phyloP scores from a whole-genome alignment of 92 coral and sea anemone species.

The Siderastrea siderea region DNA sequence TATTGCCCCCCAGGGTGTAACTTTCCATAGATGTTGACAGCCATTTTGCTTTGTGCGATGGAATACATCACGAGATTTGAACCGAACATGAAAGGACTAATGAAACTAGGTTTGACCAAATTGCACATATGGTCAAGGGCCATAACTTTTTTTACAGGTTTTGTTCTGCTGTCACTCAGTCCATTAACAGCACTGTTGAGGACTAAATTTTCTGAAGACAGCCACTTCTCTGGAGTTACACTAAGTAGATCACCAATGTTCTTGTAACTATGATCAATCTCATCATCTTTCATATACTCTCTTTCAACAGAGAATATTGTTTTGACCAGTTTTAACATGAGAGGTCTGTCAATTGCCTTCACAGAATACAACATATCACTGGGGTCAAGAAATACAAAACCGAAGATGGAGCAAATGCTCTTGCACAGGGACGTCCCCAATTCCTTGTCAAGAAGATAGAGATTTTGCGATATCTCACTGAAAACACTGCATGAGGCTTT shows the following conservation, averaged over 20 bases:
- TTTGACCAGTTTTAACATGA: neutral
- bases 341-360: neutral
- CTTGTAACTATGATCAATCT: constrained; percentile 7
- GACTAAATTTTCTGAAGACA: neutral
- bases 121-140: constrained; percentile 39
- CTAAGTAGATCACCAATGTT: neutral
- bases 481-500: too few species aligned
- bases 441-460: too few species aligned
- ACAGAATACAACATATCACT: neutral
- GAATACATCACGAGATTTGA: constrained; percentile 52
- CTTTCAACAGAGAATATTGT: constrained; percentile 18
- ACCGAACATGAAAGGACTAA: constrained; percentile 47
- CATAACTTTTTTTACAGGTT: constrained; percentile 26
- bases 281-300: constrained; percentile 9
- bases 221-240: constrained; percentile 23
- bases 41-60: constrained; percentile 39
- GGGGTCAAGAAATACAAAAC: constrained; percentile 7
- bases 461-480: too few species aligned
- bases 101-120: constrained; percentile 40
- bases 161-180: neutral
- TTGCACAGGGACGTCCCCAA: too few species aligned
- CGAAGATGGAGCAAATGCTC: too few species aligned
- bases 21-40: constrained; percentile 38
- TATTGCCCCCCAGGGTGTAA: constrained; percentile 23
- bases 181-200: constrained; percentile 10